phyloP scores from a whole-genome alignment of 2,113 vertebrate species.

The Todiramphus chloris region DNA sequence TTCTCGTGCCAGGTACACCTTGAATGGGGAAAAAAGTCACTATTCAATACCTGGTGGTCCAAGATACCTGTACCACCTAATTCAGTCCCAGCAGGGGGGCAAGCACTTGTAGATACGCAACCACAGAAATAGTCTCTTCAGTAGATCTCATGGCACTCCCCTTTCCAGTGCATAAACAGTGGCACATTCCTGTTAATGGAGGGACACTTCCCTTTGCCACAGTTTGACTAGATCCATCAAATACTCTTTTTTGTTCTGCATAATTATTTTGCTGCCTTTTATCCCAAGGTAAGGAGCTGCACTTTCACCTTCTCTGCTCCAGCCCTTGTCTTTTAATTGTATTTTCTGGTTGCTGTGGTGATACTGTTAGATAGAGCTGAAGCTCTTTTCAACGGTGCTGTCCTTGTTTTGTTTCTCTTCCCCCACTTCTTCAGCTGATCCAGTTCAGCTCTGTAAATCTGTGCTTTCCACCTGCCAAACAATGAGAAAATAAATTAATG shows the following conservation, averaged over 20 bases:
- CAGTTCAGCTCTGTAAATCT: constrained; percentile 46
- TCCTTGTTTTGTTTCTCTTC: constrained; percentile 46
- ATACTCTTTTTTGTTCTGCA: constrained; percentile 46
- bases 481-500: constrained; percentile 49
- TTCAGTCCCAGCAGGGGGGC: constrained; percentile 44
- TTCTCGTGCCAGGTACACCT: not conserved
- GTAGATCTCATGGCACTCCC: constrained; percentile 71
- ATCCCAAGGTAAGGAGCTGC: constrained; percentile 34
- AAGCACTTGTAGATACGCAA: constrained; percentile 28
- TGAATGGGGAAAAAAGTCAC: not conserved
- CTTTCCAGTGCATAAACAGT: constrained; percentile 14
- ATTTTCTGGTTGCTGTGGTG: constrained; percentile 65
- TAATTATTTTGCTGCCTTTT: constrained; percentile 69
- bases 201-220: constrained; percentile 52
- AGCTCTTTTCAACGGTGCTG: constrained; percentile 15
- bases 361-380: constrained; percentile 57
- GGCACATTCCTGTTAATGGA: constrained; percentile 70
- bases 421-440: constrained; percentile 55
- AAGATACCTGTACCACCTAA: not conserved
- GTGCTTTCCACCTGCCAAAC: constrained; percentile 74
- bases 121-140: constrained; percentile 63
- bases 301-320: constrained; percentile 1
- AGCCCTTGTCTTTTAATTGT: constrained; percentile 48
- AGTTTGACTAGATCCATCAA: constrained; percentile 11
- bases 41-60: not conserved